A percentile compares a stretch with the other conserved stretches of the same genome.
Evolutionary conservation across 2,888 invertebrate species (phyloP).

Genomic region (Saturnia japonica): DNA sequence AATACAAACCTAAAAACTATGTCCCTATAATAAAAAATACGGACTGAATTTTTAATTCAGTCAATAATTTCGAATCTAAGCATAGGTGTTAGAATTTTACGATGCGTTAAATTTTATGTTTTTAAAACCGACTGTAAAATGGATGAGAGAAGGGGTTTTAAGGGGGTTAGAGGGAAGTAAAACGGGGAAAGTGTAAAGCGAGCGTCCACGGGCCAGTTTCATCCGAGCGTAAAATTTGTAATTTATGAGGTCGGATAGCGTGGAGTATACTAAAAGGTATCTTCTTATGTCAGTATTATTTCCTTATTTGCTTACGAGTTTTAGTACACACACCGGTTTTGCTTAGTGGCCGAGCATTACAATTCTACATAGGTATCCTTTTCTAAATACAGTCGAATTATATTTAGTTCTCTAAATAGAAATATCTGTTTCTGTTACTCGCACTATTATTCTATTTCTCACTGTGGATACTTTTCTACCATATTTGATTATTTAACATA

Average conservation of each 20-base stretch:
- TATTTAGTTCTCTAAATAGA: too few relatives aligned
- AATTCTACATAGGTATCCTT: neutral
- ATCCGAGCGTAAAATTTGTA: slow-evolving; percentile 60
- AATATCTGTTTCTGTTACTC: too few relatives aligned
- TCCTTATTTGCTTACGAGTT: slow-evolving; percentile 24
- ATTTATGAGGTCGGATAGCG: slow-evolving; percentile 54
- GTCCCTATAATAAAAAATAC: slow-evolving; percentile 17
- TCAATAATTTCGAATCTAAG: slow-evolving; percentile 46
- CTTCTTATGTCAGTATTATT: slow-evolving; percentile 42
- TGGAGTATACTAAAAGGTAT: slow-evolving; percentile 33
- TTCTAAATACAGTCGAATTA: neutral
- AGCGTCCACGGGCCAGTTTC: slow-evolving; percentile 34
- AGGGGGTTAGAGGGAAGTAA: slow-evolving; percentile 24
- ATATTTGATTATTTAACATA: too few relatives aligned
- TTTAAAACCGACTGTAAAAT: slow-evolving; percentile 38
- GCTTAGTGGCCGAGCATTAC: neutral
- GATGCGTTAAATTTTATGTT: slow-evolving; percentile 59
- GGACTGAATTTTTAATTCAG: slow-evolving; percentile 29
- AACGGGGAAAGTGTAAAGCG: slow-evolving; percentile 22
- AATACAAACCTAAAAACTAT: slow-evolving; percentile 15
- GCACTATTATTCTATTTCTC: too few relatives aligned
- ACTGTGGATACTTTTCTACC: too few relatives aligned
- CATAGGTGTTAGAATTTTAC: slow-evolving; percentile 51
- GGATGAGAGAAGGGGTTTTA: slow-evolving; percentile 28
- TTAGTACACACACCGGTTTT: neutral